Base-by-base conservation (phyloP, 2,888 invertebrate genomes). In the Eristalis arbustorum region DNA sequence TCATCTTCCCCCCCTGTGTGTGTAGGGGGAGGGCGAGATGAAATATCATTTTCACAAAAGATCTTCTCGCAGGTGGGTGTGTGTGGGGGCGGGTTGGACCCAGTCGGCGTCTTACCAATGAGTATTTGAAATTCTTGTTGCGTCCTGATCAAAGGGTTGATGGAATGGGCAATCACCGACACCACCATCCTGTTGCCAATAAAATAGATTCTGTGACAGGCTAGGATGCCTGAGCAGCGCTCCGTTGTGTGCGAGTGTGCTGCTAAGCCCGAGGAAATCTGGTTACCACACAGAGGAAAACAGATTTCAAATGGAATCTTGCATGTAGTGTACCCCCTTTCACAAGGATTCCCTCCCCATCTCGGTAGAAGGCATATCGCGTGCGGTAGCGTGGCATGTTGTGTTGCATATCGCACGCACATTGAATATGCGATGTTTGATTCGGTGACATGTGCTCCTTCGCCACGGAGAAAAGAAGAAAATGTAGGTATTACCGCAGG, bases 381-480 rank as follows among this genome's bases (percentile, higher is more conserved):
- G 76, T 82, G 82, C 56, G 22, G 23, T 25, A n/a, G 13, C 8
- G 5, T 76, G 68, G 37, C 80, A 67, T 75, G 56, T 76, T 75
- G 76, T 82, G 62, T 72, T 81, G 75, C 80, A 82, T 61, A 82
- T 67, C 77, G 61, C 76, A 82, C 82, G 82, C 82, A 82, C 66
- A 76, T 67, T 69, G 75, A 81, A 76, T 72, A 74, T 74, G 73
- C 57, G 40, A 66, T 56, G 72, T 72, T 77, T 56, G 49, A 67
- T 77, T 40, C 82, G 76, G 75, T 66, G 64, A 81, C 81, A 75
- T 75, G 80, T 81, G 57, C 68, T 68, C 22, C 28, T 75, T 81
- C 61, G 13, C 14, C 13, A 56, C n/a, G 23, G 28, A 80, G 18
- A 37, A 40, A 37, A 67, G 31, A 34, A 57, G 23, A 18, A 22